Evolutionary conservation across 2,888 invertebrate species (phyloP), one percentile per base, ranked within the genome.

Genomic region (Plagodis dolabraria): DNA sequence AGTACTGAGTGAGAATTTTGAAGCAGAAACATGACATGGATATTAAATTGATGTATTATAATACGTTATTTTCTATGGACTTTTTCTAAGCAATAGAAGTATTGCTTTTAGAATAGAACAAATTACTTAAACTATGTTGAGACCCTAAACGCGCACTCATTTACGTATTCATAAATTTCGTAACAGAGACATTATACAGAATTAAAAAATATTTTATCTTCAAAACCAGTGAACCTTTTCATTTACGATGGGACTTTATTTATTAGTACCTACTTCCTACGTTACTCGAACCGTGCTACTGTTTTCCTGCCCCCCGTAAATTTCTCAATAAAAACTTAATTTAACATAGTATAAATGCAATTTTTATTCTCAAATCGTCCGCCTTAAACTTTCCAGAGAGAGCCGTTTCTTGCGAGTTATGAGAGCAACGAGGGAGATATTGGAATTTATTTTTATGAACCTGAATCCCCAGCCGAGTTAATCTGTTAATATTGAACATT

Each of bases 401-500:
- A 80, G 85, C 79, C 83, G 81, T 86, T 87, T 83, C 86, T 85
- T 85, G 77, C 78, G 80, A 86, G 83, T 87, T 89, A 87, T 86
- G 86, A 86, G 84, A 84, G 85, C 81, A 85, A 81, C 82, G 85
- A 82, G 85, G 83, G 82, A 83, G 84, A 86, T 86, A 87, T 87
- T 86, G 85, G 86, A 86, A 86, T 86, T 86, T 87, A 86, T 87
- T 87, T 87, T 87, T 87, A 87, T 85, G 85, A 86, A 86, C 84
- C 83, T 69, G 74, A 80, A 82, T 82, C 80, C 82, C 83, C 85
- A 73, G 82, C 82, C 80, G 80, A 85, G 87, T 83, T 87, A 87
- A 87, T 87, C 86, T 87, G 87, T 87, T 89, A 87, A 89, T 89
- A 89, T 89, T 88, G 87, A 84, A 84, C 83, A 85, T 86, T 86